Evolutionary conservation across 1,140 invertebrate genomes (phyloP), one percentile per base, ranked within the genome.

Genomic region (Cydia strobilella): DNA sequence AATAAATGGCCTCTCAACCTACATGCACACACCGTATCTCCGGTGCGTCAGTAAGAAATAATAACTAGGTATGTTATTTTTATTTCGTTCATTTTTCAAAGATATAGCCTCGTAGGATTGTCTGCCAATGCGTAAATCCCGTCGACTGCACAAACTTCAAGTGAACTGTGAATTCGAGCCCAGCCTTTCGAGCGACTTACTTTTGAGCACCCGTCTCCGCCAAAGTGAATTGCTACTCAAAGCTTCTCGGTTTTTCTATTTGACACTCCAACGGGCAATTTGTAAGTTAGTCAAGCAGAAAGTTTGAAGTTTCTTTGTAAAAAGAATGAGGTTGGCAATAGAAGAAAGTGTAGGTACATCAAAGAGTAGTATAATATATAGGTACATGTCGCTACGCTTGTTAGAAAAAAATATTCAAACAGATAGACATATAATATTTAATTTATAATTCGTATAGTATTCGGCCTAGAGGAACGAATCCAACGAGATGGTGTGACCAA

Each of bases 51-150:
- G 35, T 2, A 6, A 42, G 2, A 42, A 12, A 9, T 42, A 42
- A 42, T 9, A 42, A 12, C 42, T 45, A 45, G 42, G 1, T 7
- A 45, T 13, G 42, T 3, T 48, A 39, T 48, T 13, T 15, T 48
- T 5, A 15, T 15, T 48, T 48, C 45, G 12, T 48, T 48, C 12
- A n/a, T 5, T n/a, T 35, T 66, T 27, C 23, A 66, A 66, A 13
- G 2, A 66, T n/a, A 66, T 31, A 31, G 9, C 15, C 25, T 66
- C 15, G 15, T 3, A 35, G 15, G n/a, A 66, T 31, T 18, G 0
- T 66, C 63, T 66, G 63, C 63, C n/a, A 31, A 31, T 9, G 25
- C 25, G 63, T 66, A 66, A 66, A 66, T 66, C 63, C 63, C 27
- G 63, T 35, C 27, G 39, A 35, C 20, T 66, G 63, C 63, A 66